Percentiles rank a stretch among this genome's conserved stretches.
These are phyloP conservation scores for Beris morrisii DNA, from an alignment of 2,888 invertebrate genomes.

Conservation along the genomic window DNA sequence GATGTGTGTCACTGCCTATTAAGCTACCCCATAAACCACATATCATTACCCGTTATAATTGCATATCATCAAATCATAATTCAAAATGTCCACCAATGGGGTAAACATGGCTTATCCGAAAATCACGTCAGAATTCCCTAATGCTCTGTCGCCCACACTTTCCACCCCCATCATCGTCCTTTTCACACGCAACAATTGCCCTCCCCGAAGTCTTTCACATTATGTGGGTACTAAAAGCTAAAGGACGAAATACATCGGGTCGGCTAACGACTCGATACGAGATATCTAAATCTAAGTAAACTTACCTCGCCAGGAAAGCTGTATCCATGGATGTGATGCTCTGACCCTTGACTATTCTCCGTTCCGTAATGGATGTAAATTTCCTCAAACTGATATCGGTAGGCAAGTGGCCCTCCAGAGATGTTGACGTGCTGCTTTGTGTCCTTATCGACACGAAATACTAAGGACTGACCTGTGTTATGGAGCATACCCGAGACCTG, in stretches of 20 bases:
- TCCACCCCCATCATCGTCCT: slow-evolving; percentile 9
- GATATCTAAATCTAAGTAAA: slow-evolving; percentile 36
- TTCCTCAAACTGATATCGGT: slow-evolving; percentile 93
- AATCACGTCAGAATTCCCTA: slow-evolving; percentile 20
- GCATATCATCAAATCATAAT: slow-evolving; percentile 33
- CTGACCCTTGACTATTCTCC: slow-evolving; percentile 88
- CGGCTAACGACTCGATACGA: neutral
- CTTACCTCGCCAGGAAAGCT: slow-evolving; percentile 97
- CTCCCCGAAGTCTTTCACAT: neutral
- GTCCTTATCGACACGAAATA: slow-evolving; percentile 88
- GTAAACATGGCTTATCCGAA: slow-evolving; percentile 26
- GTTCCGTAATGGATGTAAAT: slow-evolving; percentile 95
- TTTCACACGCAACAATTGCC: slow-evolving; percentile 15
- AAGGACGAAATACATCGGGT: neutral
- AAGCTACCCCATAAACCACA: slow-evolving; percentile 25
- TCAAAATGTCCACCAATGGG: slow-evolving; percentile 25
- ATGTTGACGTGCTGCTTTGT: slow-evolving; percentile 92
- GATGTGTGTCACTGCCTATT: slow-evolving; percentile 26
- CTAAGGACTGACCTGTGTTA: slow-evolving; percentile 93
- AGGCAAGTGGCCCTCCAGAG: slow-evolving; percentile 93
- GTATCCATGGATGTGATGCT: slow-evolving; percentile 92
- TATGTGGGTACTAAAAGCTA: neutral
- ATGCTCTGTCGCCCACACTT: slow-evolving; percentile 4
- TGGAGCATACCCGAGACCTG: slow-evolving; percentile 86
- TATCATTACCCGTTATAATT: slow-evolving; percentile 28